Evolutionary conservation across 2,888 invertebrate genomes (phyloP), one percentile per base, ranked within the genome.

Genomic region (Parnassius mnemosyne): DNA sequence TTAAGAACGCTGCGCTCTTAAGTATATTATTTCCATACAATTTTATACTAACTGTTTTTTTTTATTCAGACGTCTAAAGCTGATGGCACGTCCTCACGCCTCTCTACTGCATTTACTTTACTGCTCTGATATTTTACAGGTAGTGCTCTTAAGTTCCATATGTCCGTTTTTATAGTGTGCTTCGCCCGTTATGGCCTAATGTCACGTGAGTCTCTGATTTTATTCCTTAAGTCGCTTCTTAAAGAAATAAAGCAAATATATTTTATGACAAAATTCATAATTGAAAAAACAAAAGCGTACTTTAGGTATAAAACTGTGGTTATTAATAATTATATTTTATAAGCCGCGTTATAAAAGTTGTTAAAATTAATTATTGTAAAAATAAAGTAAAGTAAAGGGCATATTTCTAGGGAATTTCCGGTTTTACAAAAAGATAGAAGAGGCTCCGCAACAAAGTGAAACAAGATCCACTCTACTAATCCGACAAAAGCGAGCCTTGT

Each of bases 401-500:
- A 75, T 74, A 79, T 68, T 68, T 72, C 79, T 81, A 82, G 84
- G 84, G 83, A 83, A 84, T 85, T 85, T 84, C 79, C 80, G 80
- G 81, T 78, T 63, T 78, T 79, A 84, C 82, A 86, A 74, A 85
- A 86, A 86, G 79, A 82, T 83, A 87, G 83, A 83, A 82, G 82
- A 87, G 84, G 81, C 86, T 82, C 80, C 82, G 83, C 87, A 88
- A 89, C 89, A 89, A 89, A 89, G 87, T 90, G 91, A 89, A 91
- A 91, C 91, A 90, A 89, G 90, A 91, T 91, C 90, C 90, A 88
- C 89, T 90, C 86, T 80, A 88, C 90, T 91, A 91, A 91, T 91
- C 90, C 91, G 85, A 91, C 91, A 91, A 91, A 91, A 89, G 90
- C 90, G 89, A 90, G 89, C 88, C 90, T 89, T 91, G 91, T 91